Evolutionary conservation across 1,140 invertebrate species (phyloP).

Genomic region (Halotydeus destructor): DNA sequence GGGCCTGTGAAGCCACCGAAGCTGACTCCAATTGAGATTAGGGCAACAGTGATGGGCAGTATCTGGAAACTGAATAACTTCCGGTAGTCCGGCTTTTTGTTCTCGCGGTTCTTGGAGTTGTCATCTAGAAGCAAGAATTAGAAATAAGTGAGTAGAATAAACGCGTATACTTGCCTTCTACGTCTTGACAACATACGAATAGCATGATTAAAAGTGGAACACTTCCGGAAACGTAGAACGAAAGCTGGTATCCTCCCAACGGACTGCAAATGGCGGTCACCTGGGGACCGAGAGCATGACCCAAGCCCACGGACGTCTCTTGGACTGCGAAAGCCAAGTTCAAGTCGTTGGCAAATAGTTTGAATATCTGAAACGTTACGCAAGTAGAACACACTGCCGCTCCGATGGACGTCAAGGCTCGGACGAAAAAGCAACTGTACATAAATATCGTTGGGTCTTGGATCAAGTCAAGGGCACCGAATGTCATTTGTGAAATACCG

Average conservation of each 20-base stretch:
- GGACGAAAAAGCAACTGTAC: conserved; percentile 40
- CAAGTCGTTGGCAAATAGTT: conserved; percentile 49
- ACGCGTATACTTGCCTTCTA: too few relatives aligned
- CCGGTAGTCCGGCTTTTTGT: conserved; percentile 34
- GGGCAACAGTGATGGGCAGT: too few relatives aligned
- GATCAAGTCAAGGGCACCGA: conserved; percentile 35
- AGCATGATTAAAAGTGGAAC: conserved; percentile 39
- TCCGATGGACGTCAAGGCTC: conserved; percentile 45
- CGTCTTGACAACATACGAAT: too few relatives aligned
- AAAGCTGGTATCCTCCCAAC: conserved; percentile 46
- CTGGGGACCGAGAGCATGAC: conserved; percentile 49
- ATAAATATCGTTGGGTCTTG: conserved; percentile 35
- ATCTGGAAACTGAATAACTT: conserved; percentile 40
- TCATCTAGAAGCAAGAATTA: conserved; percentile 1
- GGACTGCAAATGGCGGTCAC: conserved; percentile 52
- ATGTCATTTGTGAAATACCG: conserved; percentile 23
- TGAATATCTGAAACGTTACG: conserved; percentile 47
- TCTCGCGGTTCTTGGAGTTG: conserved; percentile 19
- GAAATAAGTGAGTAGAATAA: background rate
- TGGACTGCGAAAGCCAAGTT: conserved; percentile 49
- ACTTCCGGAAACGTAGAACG: conserved; percentile 43
- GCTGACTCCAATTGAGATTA: conserved; percentile 41
- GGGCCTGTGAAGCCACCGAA: conserved; percentile 52
- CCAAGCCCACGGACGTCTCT: conserved; percentile 52
- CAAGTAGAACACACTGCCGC: conserved; percentile 48